A percentile compares a stretch with the other conserved stretches of the same genome.
Conservation (phyloP, 2,797 vertebrate genomes). For the Gallinago solitaria region DNA sequence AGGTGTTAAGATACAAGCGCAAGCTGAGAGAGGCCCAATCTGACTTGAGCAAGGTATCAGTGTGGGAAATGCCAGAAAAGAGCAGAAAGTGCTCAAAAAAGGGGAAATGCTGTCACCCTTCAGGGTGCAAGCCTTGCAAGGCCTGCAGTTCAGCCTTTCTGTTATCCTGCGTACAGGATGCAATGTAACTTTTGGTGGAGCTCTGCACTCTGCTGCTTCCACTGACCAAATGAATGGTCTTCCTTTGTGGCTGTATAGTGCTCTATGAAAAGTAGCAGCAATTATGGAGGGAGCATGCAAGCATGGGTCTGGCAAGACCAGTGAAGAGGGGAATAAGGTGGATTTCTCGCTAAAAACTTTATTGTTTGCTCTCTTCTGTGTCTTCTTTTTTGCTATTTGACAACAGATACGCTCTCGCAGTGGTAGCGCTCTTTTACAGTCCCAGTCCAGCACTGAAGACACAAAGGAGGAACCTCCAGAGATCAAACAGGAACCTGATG, state of each 20-base stretch:
- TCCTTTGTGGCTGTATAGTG: neutral
- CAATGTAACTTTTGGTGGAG: neutral
- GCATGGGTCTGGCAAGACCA: neutral
- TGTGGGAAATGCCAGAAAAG: neutral
- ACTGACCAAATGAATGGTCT: neutral
- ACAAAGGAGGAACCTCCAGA: slow-evolving; percentile 88
- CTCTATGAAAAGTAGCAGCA: neutral
- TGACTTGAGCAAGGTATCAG: slow-evolving; percentile 89
- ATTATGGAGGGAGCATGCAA: neutral
- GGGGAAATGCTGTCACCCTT: neutral
- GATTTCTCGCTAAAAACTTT: neutral
- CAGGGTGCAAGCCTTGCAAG: no score
- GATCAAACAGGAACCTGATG: slow-evolving; percentile 87
- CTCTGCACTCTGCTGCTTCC: neutral
- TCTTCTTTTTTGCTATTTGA: neutral
- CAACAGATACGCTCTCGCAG: slow-evolving; percentile 85
- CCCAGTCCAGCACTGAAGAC: slow-evolving; percentile 92
- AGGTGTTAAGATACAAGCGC: slow-evolving; percentile 92
- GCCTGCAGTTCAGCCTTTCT: neutral
- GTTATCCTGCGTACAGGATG: fast-evolving
- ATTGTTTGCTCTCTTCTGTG: neutral
- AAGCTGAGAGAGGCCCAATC: slow-evolving; percentile 91
- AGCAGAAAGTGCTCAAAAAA: neutral
- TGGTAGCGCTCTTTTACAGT: slow-evolving; percentile 86
- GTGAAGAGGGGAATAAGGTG: neutral